Conservation (phyloP, 2,888 invertebrate species). For the Cheilosia grossa region DNA sequence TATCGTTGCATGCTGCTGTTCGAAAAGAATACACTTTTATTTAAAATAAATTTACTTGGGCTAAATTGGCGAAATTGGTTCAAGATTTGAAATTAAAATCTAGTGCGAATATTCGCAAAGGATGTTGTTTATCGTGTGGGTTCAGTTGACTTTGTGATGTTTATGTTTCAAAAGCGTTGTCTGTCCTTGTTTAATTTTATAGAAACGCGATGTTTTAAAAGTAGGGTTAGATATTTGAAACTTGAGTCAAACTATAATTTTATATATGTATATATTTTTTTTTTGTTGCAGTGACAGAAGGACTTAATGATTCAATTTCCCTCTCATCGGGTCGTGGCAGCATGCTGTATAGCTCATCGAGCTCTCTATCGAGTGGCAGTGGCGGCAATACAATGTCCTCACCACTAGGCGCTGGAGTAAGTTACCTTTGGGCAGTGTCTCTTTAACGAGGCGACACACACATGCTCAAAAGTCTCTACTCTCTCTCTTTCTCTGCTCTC, state of each 20-base stretch:
- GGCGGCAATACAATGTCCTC: constrained; percentile 83
- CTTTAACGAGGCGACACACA: constrained; percentile 68
- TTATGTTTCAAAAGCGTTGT: too few species aligned
- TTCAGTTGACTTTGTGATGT: too few species aligned
- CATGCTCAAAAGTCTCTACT: constrained; percentile 69
- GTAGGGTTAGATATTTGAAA: too few species aligned
- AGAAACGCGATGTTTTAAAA: too few species aligned
- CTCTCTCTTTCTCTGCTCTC: constrained; percentile 72
- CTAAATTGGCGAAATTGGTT: too few species aligned
- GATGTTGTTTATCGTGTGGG: too few species aligned
- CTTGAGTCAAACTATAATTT: background rate
- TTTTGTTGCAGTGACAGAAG: constrained; percentile 77
- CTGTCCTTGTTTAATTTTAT: too few species aligned
- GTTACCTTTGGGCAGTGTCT: constrained; percentile 76
- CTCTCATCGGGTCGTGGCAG: constrained; percentile 81
- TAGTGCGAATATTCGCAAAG: too few species aligned
- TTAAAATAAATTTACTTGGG: too few species aligned
- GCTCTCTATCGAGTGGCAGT: constrained; percentile 83
- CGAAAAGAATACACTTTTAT: too few species aligned
- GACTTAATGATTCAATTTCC: constrained; percentile 79
- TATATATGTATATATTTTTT: background rate
- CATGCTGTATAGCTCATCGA: constrained; percentile 84
- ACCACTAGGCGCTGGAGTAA: constrained; percentile 82
- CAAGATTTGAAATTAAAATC: too few species aligned
- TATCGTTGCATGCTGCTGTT: too few species aligned